Evolutionary conservation across 2,888 invertebrate species (phyloP).

Genomic region (Nudaria mundana): DNA sequence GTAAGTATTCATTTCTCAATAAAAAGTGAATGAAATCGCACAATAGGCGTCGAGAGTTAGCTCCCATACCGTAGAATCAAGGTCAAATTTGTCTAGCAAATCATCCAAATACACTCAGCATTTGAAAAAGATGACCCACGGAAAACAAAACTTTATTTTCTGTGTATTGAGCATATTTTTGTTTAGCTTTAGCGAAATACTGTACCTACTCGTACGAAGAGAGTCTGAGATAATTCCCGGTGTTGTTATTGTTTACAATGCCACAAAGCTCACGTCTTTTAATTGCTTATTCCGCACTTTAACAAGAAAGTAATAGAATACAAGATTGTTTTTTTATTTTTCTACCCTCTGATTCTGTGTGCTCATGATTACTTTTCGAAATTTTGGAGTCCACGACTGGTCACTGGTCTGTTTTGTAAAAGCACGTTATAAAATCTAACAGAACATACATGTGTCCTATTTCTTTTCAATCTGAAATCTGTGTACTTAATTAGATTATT

Average conservation of each 20-base stretch:
- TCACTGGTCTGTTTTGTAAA: no score
- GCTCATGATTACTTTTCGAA: no score
- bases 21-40: conserved; percentile 69
- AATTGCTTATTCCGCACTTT: conserved; percentile 68
- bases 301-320: conserved; percentile 43
- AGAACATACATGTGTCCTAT: no score
- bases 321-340: no score
- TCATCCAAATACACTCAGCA: conserved; percentile 55
- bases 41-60: conserved; percentile 63
- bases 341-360: no score
- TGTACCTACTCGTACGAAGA: conserved; percentile 42
- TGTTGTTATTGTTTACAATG: conserved; percentile 69
- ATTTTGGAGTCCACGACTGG: no score
- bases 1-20: conserved; percentile 36
- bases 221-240: conserved; percentile 69
- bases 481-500: no score
- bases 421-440: no score
- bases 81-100: conserved; percentile 72
- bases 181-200: no score
- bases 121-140: conserved; percentile 18
- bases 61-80: conserved; percentile 65
- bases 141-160: conserved; percentile 29
- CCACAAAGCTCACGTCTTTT: conserved; percentile 61
- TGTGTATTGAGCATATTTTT: no score
- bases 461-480: no score